A percentile compares a stretch with the other conserved stretches of the same genome.
Conservation (phyloP, 2,888 invertebrate species). For the Drosophila percnosoma region DNA sequence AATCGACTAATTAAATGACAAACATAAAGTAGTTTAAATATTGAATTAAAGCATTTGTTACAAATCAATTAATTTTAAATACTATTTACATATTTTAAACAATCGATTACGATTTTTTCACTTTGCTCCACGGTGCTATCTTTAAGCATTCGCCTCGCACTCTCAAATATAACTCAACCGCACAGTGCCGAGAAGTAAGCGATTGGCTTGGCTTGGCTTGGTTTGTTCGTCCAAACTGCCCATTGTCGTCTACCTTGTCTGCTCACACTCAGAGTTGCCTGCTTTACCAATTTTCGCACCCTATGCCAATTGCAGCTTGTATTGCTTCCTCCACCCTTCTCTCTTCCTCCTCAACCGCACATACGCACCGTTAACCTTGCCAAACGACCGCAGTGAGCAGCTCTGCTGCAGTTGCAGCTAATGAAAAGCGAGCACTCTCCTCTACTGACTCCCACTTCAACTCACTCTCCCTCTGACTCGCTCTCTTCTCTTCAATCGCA, state of each 20-base stretch:
- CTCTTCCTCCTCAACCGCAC: slow-evolving; percentile 3
- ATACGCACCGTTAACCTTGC: slow-evolving; percentile 58
- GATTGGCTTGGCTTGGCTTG: slow-evolving; percentile 21
- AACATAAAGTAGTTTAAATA: not conserved
- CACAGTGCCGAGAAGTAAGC: slow-evolving; percentile 42
- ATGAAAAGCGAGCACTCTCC: slow-evolving; percentile 53
- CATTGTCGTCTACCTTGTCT: not conserved
- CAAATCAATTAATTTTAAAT: not conserved
- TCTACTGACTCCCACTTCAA: slow-evolving; percentile 10
- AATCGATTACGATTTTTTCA: not conserved
- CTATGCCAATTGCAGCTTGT: slow-evolving; percentile 24
- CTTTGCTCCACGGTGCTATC: slow-evolving; percentile 12
- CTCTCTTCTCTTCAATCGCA: slow-evolving; percentile 17
- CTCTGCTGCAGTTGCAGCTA: slow-evolving; percentile 67
- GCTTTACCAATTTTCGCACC: slow-evolving; percentile 18
- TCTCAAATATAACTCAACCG: slow-evolving; percentile 17
- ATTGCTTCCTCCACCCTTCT: not conserved
- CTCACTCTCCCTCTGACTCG: slow-evolving; percentile 10
- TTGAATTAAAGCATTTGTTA: not conserved
- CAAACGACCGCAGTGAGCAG: slow-evolving; percentile 60
- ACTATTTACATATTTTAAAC: not conserved
- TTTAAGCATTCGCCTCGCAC: not conserved
- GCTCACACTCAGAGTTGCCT: slow-evolving; percentile 3
- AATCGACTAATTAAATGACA: not conserved
- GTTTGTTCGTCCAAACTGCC: slow-evolving; percentile 4